Evolutionary conservation across 2,113 vertebrate genomes (phyloP), one percentile per base, ranked within the genome.

Genomic region (Rostratula benghalensis): DNA sequence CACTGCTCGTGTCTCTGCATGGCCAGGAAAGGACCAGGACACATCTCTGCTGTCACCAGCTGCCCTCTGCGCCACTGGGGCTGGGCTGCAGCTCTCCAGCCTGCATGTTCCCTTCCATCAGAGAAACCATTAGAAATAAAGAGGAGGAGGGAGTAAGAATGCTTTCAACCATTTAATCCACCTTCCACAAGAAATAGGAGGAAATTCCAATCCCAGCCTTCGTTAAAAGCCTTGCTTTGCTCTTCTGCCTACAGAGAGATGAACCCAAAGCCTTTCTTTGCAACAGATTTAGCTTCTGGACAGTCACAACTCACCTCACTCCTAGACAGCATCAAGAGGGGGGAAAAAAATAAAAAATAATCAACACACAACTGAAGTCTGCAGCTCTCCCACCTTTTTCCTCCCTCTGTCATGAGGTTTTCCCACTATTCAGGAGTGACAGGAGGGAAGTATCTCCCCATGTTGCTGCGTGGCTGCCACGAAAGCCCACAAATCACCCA

Each of bases 1-100:
- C 43, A n/a, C 57, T 59, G 65, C 54, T 41, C 53, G 70, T 0
- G 0, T 25, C 68, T 41, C 35, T 35, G 41, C 53, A 27, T 0
- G 2, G 73, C 56, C 15, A 6, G 50, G 51, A 39, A 31, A 67
- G 39, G n/a, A 35, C 8, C 64, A 43, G 37, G 3, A 37, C 45
- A 4, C 57, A 23, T 35, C 61, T 28, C 67, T 7, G 2, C 24
- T 22, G 4, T 1, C n/a, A n/a, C 23, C 68, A 50, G 57, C 30
- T 3, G 0, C 8, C 41, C 41, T 28, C 48, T 20, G 33, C 13
- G 1, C 75, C 8, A 10, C 51, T 5, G 12, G 54, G 20, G 9
- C 65, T 74, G 48, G 18, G 33, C 45, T 77, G 78, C 48, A 54
- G 69, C 65, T 64, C 70, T 57, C 39, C 53, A 69, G 68, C 14